These are phyloP conservation scores for Cataglyphis altisquamis DNA, from an alignment of 2,888 invertebrate species.

Conservation along the genomic window DNA sequence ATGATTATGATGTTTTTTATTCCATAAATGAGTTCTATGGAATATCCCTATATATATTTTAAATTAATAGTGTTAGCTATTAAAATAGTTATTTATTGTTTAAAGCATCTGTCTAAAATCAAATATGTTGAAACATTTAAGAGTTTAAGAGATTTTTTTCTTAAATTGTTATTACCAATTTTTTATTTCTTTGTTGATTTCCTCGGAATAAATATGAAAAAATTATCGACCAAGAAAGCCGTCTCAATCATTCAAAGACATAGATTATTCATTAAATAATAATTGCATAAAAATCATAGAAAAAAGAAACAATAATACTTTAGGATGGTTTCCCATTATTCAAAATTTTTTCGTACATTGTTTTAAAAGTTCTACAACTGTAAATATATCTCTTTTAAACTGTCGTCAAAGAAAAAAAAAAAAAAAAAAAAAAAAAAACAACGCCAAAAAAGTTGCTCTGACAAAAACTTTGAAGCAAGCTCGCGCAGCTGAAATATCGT, in stretches of 20 bases:
- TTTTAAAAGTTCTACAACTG: neutral
- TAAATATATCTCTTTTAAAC: neutral
- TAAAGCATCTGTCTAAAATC: neutral
- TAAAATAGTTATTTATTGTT: neutral
- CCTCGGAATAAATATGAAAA: neutral
- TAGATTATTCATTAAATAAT: neutral
- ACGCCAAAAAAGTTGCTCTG: neutral
- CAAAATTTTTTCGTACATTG: neutral
- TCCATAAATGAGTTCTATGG: neutral
- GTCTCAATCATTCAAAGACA: neutral
- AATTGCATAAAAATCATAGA: neutral
- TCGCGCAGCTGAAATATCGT: neutral
- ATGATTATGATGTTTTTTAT: neutral
- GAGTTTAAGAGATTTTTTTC: too few species aligned
- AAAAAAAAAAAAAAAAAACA: neutral
- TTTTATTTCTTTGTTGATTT: too few species aligned
- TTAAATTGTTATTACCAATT: too few species aligned
- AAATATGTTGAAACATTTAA: neutral
- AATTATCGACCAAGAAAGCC: neutral
- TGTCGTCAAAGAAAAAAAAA: neutral
- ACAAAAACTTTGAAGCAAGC: neutral
- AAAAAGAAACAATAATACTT: neutral
- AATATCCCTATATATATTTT: neutral
- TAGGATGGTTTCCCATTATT: neutral
- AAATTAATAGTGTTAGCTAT: neutral